phyloP scores from a whole-genome alignment of 2,888 invertebrate species.

The Luperina testacea region DNA sequence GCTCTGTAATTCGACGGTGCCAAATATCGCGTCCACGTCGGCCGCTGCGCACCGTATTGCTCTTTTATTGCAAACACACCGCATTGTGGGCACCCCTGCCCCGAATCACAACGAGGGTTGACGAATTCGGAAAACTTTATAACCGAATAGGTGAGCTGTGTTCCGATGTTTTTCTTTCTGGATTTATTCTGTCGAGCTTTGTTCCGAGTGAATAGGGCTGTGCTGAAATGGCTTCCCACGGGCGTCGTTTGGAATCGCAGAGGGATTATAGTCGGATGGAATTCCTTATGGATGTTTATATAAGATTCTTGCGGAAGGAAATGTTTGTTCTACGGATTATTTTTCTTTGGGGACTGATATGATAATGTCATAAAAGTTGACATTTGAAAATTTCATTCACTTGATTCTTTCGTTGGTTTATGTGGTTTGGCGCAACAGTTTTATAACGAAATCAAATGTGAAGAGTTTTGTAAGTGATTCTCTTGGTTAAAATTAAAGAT shows the following conservation, averaged over 20 bases:
- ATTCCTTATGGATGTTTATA: conserved; percentile 50
- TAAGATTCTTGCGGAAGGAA: conserved; percentile 42
- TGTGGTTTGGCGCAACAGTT: neutral
- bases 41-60: conserved; percentile 45
- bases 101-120: conserved; percentile 60
- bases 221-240: conserved; percentile 49
- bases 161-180: conserved; percentile 48
- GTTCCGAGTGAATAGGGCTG: conserved; percentile 58
- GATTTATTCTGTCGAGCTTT: conserved; percentile 53
- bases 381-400: conserved; percentile 20
- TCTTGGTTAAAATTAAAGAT: neutral
- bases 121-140: conserved; percentile 57
- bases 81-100: conserved; percentile 55
- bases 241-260: conserved; percentile 46
- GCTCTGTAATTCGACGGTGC: conserved; percentile 46
- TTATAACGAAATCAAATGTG: neutral
- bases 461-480: neutral
- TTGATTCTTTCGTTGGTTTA: neutral
- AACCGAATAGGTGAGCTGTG: conserved; percentile 57
- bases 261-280: conserved; percentile 47
- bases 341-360: conserved; percentile 45
- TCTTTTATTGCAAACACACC: conserved; percentile 62
- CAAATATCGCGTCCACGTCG: conserved; percentile 56
- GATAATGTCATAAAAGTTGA: conserved; percentile 46
- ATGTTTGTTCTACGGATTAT: conserved; percentile 38